Evolutionary conservation across 35 echinoderm and acorn worm species (phyloP).

Genomic region (Apostichopus japonicus): DNA sequence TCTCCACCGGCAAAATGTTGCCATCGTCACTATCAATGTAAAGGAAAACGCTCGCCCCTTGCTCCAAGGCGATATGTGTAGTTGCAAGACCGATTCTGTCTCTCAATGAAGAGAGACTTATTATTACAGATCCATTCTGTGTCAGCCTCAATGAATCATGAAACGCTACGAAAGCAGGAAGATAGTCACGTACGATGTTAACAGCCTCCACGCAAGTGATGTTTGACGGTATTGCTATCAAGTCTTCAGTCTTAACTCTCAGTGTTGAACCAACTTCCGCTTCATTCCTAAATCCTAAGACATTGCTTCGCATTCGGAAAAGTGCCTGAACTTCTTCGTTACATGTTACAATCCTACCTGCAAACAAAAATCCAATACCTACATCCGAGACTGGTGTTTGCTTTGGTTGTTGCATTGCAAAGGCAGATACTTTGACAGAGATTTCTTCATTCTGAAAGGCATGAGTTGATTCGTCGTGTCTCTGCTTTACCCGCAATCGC

Average conservation of each 20-base stretch:
- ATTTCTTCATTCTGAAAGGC: conserved; percentile 65
- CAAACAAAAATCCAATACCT: conserved; percentile 74
- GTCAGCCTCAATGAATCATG: conserved; percentile 87
- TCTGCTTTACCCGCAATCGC: conserved; percentile 85
- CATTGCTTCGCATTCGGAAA: conserved; percentile 87
- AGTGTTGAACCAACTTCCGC: conserved; percentile 70
- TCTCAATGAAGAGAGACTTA: conserved; percentile 84
- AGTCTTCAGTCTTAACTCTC: conserved; percentile 70
- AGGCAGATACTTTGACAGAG: conserved; percentile 80
- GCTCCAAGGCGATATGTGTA: conserved; percentile 89
- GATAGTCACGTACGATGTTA: conserved; percentile 92
- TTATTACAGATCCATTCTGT: conserved; percentile 92
- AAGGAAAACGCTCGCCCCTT: conserved; percentile 91
- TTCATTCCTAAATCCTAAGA: conserved; percentile 76
- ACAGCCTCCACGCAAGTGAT: conserved; percentile 88
- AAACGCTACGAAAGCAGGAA: conserved; percentile 94
- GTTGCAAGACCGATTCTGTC: conserved; percentile 93
- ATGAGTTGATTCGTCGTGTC: conserved; percentile 62
- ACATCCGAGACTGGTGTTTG: conserved; percentile 59
- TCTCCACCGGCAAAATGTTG: conserved; percentile 92
- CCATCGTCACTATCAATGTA: conserved; percentile 91
- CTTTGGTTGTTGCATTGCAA: conserved; percentile 79
- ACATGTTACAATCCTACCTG: conserved; percentile 79
- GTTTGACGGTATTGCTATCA: conserved; percentile 86
- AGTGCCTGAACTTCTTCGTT: conserved; percentile 90